Conservation (phyloP, 1,140 invertebrate species). For the Ips typographus region DNA sequence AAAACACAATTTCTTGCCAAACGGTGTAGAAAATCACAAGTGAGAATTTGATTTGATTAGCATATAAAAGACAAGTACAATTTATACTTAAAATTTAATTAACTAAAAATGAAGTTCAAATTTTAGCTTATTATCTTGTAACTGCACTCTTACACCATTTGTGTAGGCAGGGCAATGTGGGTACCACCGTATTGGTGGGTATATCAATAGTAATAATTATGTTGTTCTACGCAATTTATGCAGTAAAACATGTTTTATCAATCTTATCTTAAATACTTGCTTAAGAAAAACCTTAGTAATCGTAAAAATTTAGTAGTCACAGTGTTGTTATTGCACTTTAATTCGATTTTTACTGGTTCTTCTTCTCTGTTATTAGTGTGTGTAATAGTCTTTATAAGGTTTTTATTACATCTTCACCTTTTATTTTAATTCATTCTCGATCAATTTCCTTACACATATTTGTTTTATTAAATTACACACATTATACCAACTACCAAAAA, state of each 20-base stretch:
- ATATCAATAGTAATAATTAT: background rate
- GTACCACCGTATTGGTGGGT: background rate
- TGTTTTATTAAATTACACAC: background rate
- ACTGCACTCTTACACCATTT: background rate
- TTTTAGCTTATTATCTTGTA: background rate
- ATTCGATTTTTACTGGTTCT: too few species aligned
- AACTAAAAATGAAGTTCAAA: background rate
- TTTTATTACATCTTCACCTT: too few species aligned
- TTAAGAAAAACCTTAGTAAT: background rate
- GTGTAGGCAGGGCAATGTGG: background rate
- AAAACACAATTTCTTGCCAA: background rate
- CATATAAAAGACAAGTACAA: background rate
- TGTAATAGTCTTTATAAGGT: too few species aligned
- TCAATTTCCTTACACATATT: too few species aligned
- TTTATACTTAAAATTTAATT: background rate
- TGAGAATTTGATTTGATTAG: background rate
- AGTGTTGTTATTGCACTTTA: background rate
- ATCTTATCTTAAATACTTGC: background rate
- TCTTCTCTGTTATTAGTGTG: too few species aligned
- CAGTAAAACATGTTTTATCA: background rate
- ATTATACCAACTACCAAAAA: background rate
- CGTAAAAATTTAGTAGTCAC: background rate
- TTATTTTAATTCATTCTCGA: too few species aligned
- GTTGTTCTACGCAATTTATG: background rate
- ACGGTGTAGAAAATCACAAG: constrained; percentile 2